Evolutionary conservation across 2,113 vertebrate species (phyloP).

Genomic region (Cromileptes altivelis): DNA sequence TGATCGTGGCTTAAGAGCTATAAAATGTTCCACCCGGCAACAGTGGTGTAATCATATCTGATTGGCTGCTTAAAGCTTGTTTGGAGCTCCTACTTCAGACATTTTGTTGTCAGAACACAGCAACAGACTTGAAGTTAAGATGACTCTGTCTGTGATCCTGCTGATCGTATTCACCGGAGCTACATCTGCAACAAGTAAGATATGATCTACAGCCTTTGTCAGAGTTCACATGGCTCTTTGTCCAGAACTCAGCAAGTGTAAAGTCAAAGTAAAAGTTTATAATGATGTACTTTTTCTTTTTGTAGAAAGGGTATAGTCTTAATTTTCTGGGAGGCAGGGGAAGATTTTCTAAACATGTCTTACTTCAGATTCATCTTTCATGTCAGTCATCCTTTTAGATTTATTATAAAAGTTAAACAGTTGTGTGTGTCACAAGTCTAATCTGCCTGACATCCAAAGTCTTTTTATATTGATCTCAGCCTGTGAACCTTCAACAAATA

Average conservation of each 20-base stretch:
- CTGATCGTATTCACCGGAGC: neutral
- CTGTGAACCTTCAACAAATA: no score
- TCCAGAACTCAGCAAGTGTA: neutral
- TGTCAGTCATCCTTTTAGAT: neutral
- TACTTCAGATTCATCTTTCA: neutral
- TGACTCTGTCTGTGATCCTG: neutral
- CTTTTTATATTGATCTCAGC: no score
- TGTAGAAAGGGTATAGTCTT: no score
- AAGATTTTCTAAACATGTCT: no score
- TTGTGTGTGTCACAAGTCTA: neutral
- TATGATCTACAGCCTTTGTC: neutral
- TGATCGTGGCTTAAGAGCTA: neutral
- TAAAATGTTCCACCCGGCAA: slow-evolving; percentile 2
- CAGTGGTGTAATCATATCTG: neutral
- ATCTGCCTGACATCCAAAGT: no score
- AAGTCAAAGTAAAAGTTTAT: neutral
- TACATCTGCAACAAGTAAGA: slow-evolving; percentile 19
- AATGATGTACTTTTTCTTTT: neutral
- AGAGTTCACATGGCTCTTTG: neutral
- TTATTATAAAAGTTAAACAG: neutral
- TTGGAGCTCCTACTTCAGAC: neutral
- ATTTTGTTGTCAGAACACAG: neutral
- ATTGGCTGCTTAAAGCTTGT: neutral
- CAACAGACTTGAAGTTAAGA: neutral
- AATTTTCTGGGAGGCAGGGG: neutral